Evolutionary conservation across 2,888 invertebrate genomes (phyloP), one percentile per base, ranked within the genome.

Genomic region (Acrocyrtus sp.): DNA sequence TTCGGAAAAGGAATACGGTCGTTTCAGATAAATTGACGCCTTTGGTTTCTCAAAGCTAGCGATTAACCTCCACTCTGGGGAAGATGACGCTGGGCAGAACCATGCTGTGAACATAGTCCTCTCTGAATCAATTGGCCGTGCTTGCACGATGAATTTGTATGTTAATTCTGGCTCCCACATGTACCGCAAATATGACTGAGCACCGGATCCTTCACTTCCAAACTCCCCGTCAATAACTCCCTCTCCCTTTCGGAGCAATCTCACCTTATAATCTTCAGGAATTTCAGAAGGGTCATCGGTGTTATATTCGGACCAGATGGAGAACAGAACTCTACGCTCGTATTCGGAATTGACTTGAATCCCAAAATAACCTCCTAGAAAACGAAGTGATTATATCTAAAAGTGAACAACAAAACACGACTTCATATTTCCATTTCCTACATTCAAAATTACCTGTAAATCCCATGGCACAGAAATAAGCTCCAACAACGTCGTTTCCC

Each of bases 341-440:
- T 43, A 62, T n/a, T 17, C 26, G 17, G 69, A 58, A 41, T 79
- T 79, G 0, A 77, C 78, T 72, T 79, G 80, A 15, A 79, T 78
- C 10, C 80, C 80, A 43, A 79, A 77, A 48, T 80, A 80, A 12
- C 80, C 80, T n/a, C 79, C 79, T 24, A 51, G 24, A 53, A 78
- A 74, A 22, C 43, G 3, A 17, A 26, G n/a, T n/a, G n/a, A n/a
- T n/a, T 39, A 39, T 12, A 10, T 39, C 10, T 15, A 12, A 12
- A 39, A 39, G 10, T 12, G 15, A 12, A n/a, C n/a, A n/a, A n/a
- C n/a, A 17, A n/a, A 53, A 26, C 3, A 53, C 5, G 17, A 29
- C 6, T 27, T 1, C 17, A 47, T 21, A 45, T 26, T 8, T 22
- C 19, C n/a, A 48, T 60, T n/a, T 19, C 29, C 21, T 26, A 39